Evolutionary conservation across 2,797 vertebrate species (phyloP).

Genomic region (Phataginus tricuspis): DNA sequence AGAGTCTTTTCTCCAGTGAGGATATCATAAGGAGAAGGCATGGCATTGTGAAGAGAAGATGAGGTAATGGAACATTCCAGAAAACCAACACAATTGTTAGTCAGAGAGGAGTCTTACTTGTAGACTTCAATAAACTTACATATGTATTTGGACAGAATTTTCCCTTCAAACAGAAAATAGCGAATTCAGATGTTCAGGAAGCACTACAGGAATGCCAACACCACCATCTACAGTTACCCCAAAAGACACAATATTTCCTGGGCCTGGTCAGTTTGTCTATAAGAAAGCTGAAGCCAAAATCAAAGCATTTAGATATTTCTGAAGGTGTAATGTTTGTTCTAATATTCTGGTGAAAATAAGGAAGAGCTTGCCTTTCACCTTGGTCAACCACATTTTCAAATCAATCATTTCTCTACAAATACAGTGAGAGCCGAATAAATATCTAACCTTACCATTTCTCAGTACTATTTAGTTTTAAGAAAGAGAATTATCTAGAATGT

Average conservation of each 20-base stretch:
- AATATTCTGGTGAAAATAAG: not conserved
- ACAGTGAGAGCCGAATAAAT: not conserved
- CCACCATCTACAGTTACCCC: not conserved
- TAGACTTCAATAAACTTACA: not conserved
- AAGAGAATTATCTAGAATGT: not conserved
- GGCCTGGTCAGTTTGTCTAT: too few species aligned
- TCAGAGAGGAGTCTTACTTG: not conserved
- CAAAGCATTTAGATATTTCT: not conserved
- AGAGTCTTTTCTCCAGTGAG: not conserved
- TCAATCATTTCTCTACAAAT: not conserved
- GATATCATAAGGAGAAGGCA: not conserved
- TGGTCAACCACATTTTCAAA: not conserved
- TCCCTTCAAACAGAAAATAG: not conserved
- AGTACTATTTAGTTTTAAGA: not conserved
- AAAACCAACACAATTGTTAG: not conserved
- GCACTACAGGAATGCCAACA: not conserved
- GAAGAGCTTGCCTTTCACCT: not conserved
- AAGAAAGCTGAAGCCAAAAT: not conserved
- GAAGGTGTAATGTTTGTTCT: not conserved
- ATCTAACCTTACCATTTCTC: not conserved
- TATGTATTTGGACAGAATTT: not conserved
- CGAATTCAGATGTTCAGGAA: not conserved
- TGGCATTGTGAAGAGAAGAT: not conserved
- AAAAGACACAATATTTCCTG: not conserved
- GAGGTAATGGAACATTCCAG: not conserved